A percentile compares a stretch with the other conserved stretches of the same genome.
These are phyloP conservation scores for Hydropotes inermis DNA, from an alignment of 2,113 vertebrate species.

Conservation along the genomic window DNA sequence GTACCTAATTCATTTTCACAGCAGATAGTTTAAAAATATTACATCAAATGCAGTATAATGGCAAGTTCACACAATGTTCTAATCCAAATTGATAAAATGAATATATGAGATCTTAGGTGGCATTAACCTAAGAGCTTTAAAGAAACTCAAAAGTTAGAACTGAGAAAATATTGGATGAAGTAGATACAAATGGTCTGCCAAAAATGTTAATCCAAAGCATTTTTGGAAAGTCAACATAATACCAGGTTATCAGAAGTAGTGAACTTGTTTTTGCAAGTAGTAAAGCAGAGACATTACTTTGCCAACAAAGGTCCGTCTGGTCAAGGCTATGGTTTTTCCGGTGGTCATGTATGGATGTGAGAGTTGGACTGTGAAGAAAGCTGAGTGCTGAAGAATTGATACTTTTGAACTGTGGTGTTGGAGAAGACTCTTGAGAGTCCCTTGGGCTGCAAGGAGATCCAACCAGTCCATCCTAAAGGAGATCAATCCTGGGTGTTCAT, in stretches of 20 bases:
- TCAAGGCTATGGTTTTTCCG: no score
- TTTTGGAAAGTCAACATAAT: neutral
- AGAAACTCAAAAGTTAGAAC: constrained; percentile 23
- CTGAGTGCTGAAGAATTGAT: no score
- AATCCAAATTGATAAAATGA: constrained; percentile 5
- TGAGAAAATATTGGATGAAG: neutral
- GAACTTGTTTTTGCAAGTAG: neutral
- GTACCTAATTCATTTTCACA: neutral
- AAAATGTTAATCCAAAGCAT: neutral
- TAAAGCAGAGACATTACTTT: neutral
- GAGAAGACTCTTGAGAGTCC: no score
- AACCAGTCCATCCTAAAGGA: no score
- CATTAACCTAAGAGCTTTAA: neutral
- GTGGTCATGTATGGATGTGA: no score
- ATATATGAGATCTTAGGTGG: neutral
- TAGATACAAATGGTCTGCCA: neutral
- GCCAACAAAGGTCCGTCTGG: no score
- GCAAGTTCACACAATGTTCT: constrained; percentile 16
- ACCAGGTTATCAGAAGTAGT: neutral
- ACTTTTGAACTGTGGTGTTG: no score
- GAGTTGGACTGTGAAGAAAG: no score
- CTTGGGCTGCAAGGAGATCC: no score
- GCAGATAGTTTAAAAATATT: neutral
- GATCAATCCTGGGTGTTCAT: no score
- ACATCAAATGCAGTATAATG: neutral